These are phyloP conservation scores for Rattus rattus DNA, from an alignment of 2,113 vertebrate species.

Conservation along the genomic window DNA sequence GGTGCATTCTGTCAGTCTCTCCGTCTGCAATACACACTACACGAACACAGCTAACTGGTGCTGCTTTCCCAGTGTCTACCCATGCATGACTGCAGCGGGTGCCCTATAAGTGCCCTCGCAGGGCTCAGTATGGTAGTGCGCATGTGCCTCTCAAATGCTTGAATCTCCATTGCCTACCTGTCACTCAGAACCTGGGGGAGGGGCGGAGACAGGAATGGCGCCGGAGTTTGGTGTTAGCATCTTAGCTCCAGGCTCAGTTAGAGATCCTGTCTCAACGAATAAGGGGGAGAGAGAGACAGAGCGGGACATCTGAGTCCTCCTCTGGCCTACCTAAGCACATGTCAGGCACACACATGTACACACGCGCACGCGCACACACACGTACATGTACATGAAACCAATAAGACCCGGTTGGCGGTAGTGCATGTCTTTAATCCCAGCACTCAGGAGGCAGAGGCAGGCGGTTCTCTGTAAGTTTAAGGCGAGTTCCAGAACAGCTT, in stretches of 20 bases:
- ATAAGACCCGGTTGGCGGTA: too few species aligned
- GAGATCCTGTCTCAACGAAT: neutral
- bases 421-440: too few species aligned
- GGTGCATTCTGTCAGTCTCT: neutral
- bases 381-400: too few species aligned
- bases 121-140: too few species aligned
- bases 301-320: neutral
- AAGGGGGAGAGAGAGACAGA: neutral
- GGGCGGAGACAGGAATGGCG: neutral
- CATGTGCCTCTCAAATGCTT: neutral
- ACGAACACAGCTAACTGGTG: too few species aligned
- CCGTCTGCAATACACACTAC: neutral
- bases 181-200: neutral
- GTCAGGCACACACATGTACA: too few species aligned
- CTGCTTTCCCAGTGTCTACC: neutral
- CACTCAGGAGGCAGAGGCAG: too few species aligned
- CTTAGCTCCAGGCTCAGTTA: neutral
- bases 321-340: neutral
- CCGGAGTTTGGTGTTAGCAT: neutral
- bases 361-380: accelerated
- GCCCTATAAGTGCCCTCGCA: neutral
- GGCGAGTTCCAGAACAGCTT: too few species aligned
- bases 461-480: too few species aligned
- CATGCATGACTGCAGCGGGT: neutral
- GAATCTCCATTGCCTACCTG: neutral